Conservation (phyloP, 2,113 vertebrate species). For the Lophura nycthemera region DNA sequence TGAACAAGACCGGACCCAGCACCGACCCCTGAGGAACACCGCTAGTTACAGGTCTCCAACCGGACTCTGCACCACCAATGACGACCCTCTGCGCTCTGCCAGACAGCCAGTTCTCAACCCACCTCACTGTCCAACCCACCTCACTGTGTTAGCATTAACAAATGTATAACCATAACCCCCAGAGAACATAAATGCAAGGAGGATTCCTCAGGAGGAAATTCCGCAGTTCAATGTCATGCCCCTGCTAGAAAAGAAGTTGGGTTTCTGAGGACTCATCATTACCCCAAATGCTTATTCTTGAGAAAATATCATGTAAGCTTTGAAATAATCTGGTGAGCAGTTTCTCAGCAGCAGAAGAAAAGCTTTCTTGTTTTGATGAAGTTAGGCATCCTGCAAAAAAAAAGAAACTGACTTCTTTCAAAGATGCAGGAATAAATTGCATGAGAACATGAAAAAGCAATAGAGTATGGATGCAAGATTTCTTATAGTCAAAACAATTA, state of each 20-base stretch:
- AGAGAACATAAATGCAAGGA: not conserved
- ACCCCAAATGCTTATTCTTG: not conserved
- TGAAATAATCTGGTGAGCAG: not conserved
- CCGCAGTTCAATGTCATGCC: not conserved
- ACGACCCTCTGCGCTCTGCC: too few relatives aligned
- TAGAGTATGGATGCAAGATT: not conserved
- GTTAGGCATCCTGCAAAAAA: not conserved
- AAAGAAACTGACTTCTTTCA: not conserved
- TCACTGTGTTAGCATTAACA: too few relatives aligned
- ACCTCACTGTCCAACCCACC: too few relatives aligned
- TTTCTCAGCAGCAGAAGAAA: not conserved
- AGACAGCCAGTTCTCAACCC: too few relatives aligned
- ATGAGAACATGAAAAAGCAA: not conserved
- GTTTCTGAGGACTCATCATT: not conserved
- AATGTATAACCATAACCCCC: not conserved
- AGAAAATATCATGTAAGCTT: not conserved
- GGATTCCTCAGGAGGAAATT: not conserved
- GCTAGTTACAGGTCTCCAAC: too few relatives aligned
- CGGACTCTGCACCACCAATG: too few relatives aligned
- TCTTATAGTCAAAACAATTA: not conserved
- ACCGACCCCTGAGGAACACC: too few relatives aligned
- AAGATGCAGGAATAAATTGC: not conserved
- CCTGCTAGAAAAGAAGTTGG: not conserved
- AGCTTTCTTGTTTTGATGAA: not conserved
- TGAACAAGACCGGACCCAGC: too few relatives aligned